Evolutionary conservation across 2,797 vertebrate species (phyloP).

Genomic region (Esox masquinongy): DNA sequence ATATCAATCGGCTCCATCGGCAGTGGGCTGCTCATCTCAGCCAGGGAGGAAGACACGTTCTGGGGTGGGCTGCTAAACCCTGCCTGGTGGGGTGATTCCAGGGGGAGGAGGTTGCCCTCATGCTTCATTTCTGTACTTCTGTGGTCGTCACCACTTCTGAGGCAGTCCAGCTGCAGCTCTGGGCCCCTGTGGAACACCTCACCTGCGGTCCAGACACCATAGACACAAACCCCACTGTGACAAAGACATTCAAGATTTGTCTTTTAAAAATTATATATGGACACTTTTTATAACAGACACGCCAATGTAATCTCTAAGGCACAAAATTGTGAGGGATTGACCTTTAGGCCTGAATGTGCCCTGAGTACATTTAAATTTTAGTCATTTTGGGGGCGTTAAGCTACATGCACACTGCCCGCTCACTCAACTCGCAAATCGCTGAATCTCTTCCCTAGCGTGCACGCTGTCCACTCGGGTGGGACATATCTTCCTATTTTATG

Average conservation of each 20-base stretch:
- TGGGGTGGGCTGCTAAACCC: slow-evolving; percentile 48
- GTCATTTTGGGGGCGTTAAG: no score
- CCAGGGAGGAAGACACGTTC: slow-evolving; percentile 57
- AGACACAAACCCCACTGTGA: neutral
- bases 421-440: no score
- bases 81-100: slow-evolving; percentile 61
- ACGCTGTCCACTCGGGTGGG: no score
- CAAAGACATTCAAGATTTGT: neutral
- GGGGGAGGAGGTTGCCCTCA: slow-evolving; percentile 57
- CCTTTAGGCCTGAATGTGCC: neutral
- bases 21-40: slow-evolving; percentile 66
- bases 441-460: no score
- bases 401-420: no score
- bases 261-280: neutral
- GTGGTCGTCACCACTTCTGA: slow-evolving; percentile 64
- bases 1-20: slow-evolving; percentile 66
- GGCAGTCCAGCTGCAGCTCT: slow-evolving; percentile 71
- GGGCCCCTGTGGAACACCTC: slow-evolving; percentile 69
- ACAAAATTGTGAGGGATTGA: neutral
- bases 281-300: neutral
- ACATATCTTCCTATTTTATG: no score
- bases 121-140: slow-evolving; percentile 66
- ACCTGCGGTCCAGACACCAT: slow-evolving; percentile 52
- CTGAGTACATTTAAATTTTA: neutral
- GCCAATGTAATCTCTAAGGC: neutral